Evolutionary conservation across 1,140 invertebrate genomes (phyloP).

Genomic region (Xylocopa sonorina): DNA sequence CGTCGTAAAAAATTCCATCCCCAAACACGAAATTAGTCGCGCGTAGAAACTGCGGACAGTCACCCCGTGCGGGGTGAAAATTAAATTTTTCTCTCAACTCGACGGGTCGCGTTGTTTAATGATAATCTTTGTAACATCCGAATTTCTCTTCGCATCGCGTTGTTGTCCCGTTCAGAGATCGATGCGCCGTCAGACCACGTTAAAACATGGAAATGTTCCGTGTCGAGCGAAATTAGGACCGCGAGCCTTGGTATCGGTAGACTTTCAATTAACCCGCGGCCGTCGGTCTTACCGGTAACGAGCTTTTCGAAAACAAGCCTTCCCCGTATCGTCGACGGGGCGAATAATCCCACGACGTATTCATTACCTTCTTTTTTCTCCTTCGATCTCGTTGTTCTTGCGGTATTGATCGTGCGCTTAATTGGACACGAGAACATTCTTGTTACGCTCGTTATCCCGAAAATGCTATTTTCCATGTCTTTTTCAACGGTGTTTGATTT

Average conservation of each 20-base stretch:
- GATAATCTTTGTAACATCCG: neutral
- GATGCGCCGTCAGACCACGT: neutral
- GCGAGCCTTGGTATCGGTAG: neutral
- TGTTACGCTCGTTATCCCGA: neutral
- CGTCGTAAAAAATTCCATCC: neutral
- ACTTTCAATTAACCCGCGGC: conserved; percentile 3
- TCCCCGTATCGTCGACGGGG: neutral
- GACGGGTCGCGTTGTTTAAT: neutral
- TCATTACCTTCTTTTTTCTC: too few species aligned
- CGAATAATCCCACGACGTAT: neutral
- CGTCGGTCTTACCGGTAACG: conserved; percentile 1
- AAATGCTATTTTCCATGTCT: neutral
- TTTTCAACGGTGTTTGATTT: neutral
- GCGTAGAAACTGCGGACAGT: neutral
- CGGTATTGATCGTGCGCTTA: neutral
- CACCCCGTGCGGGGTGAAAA: neutral
- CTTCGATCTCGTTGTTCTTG: neutral
- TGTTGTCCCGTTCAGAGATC: neutral
- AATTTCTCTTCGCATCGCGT: too few species aligned
- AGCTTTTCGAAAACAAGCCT: neutral
- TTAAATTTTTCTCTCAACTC: neutral
- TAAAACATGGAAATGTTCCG: neutral
- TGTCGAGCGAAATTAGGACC: neutral
- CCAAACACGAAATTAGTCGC: too few species aligned
- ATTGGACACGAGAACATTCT: neutral